These are phyloP conservation scores for Drosophila watanabei DNA, from an alignment of 1,140 invertebrate species.

Conservation along the genomic window DNA sequence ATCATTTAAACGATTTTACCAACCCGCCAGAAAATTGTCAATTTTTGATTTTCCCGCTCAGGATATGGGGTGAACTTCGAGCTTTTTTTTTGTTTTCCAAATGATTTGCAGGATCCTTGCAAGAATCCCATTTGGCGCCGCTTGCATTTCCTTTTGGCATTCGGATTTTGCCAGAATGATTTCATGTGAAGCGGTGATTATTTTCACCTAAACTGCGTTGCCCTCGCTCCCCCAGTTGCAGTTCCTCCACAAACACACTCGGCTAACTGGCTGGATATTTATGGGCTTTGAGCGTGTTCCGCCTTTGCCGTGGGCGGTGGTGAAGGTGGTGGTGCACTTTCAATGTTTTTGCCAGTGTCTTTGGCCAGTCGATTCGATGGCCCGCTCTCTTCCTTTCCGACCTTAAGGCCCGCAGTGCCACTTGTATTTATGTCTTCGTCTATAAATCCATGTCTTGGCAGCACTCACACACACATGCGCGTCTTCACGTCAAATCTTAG, in stretches of 20 bases:
- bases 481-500: conserved; percentile 81
- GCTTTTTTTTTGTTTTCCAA: conserved; percentile 49
- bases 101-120: conserved; percentile 27
- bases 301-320: conserved; percentile 54
- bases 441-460: conserved; percentile 80
- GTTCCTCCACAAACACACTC: conserved; percentile 28
- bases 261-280: conserved; percentile 75
- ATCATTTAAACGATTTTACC: conserved; percentile 72
- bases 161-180: conserved; percentile 76
- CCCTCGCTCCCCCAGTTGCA: conserved; percentile 35
- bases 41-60: conserved; percentile 79
- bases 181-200: conserved; percentile 85
- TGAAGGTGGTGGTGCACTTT: conserved; percentile 54
- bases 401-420: conserved; percentile 54
- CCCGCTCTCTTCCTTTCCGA: conserved; percentile 11
- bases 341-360: conserved; percentile 65
- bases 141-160: conserved; percentile 70
- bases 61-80: conserved; percentile 65
- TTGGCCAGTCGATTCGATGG: conserved; percentile 56
- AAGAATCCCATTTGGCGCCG: conserved; percentile 46
- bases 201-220: conserved; percentile 77
- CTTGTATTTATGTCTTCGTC: conserved; percentile 83
- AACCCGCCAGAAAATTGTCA: conserved; percentile 60
- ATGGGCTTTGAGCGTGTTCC: conserved; percentile 82
- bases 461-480: conserved; percentile 45